A percentile compares a stretch with the other conserved stretches of the same genome.
Evolutionary conservation across 2,888 invertebrate genomes (phyloP).

Genomic region (Timema cristinae): DNA sequence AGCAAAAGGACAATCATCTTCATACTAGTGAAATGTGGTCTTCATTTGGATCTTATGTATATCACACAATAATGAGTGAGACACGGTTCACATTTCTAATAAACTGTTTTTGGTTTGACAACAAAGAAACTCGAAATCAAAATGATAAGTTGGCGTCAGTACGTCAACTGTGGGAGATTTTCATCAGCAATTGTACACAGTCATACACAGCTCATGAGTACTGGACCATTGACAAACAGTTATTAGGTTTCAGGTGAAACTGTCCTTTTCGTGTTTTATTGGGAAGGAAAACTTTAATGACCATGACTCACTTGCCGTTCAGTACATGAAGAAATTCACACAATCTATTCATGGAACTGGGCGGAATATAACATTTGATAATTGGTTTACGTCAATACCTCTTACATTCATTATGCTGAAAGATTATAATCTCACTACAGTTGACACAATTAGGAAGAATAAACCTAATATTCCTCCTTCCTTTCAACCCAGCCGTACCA

Average conservation of each 20-base stretch:
- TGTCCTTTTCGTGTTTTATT: not conserved
- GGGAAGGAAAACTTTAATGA: not conserved
- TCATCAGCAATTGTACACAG: not conserved
- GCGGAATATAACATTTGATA: not conserved
- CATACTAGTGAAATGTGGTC: not conserved
- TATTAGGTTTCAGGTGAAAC: not conserved
- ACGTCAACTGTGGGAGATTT: not conserved
- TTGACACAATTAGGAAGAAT: not conserved
- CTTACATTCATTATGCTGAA: not conserved
- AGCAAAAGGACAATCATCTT: not conserved
- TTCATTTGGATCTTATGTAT: not conserved
- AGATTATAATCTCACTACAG: conserved; percentile 3
- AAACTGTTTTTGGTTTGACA: conserved; percentile 5
- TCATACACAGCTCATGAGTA: not conserved
- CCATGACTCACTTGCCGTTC: not conserved
- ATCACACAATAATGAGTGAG: not conserved
- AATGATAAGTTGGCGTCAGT: not conserved
- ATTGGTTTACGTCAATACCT: not conserved
- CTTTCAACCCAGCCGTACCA: not conserved
- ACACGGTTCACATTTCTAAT: not conserved
- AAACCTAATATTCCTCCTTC: not conserved
- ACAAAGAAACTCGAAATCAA: not conserved
- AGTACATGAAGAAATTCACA: not conserved
- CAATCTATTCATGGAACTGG: not conserved
- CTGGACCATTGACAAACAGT: not conserved